Percentiles rank a stretch among this genome's conserved stretches.
These are phyloP conservation scores for Andricus curvator DNA, from an alignment of 2,888 invertebrate species.

Conservation along the genomic window DNA sequence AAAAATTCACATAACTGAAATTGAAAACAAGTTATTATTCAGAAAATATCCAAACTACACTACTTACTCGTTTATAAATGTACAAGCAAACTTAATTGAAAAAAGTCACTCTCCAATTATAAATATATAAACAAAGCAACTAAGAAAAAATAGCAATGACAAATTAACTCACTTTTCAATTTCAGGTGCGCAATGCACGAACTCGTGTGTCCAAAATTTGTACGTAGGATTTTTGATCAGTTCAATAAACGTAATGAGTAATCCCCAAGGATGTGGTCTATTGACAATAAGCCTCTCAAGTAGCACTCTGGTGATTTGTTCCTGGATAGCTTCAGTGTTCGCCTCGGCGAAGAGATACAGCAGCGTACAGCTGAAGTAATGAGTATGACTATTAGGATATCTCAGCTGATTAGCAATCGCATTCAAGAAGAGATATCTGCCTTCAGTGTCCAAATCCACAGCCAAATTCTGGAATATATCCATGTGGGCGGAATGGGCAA, in stretches of 20 bases:
- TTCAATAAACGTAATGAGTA: conserved; percentile 99
- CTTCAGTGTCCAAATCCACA: conserved; percentile 98
- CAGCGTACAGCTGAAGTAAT: conserved; percentile 99
- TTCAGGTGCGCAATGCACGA: conserved; percentile 99
- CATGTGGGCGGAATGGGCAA: conserved; percentile 99
- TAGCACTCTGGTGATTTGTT: conserved; percentile 97
- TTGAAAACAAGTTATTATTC: too few relatives aligned
- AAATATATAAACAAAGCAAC: neutral
- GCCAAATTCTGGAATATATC: conserved; percentile 99
- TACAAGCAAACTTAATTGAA: too few relatives aligned
- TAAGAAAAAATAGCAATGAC: neutral
- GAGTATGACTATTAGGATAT: conserved; percentile 99
- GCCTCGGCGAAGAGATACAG: conserved; percentile 98
- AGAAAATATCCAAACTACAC: too few relatives aligned
- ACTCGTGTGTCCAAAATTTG: conserved; percentile 99
- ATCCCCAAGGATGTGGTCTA: conserved; percentile 99
- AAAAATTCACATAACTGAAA: too few relatives aligned
- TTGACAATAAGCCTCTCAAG: conserved; percentile 98
- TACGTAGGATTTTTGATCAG: conserved; percentile 98
- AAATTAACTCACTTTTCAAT: conserved; percentile 93
- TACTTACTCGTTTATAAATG: too few relatives aligned
- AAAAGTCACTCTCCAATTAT: neutral
- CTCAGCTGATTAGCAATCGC: conserved; percentile 99
- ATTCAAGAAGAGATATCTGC: conserved; percentile 97
- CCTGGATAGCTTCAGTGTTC: conserved; percentile 98